A percentile compares a stretch with the other conserved stretches of the same genome.
Conservation (phyloP, 92 coral and sea anemone genomes). For the Porites lobata region DNA sequence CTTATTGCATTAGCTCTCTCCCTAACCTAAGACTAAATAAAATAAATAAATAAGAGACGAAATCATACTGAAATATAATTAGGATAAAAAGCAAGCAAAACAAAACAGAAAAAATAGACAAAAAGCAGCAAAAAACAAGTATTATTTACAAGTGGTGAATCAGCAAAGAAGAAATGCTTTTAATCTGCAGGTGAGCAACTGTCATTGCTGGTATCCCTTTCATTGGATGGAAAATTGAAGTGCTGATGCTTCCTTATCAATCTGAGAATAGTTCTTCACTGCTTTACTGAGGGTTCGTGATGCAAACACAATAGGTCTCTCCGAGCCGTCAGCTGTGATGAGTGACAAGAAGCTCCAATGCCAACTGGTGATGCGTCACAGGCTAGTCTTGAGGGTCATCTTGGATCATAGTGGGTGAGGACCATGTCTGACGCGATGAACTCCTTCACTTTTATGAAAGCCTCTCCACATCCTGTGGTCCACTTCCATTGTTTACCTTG, state of each 20-base stretch:
- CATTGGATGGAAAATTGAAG: constrained; percentile 47
- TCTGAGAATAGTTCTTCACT: constrained; percentile 64
- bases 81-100: no score
- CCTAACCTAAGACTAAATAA: no score
- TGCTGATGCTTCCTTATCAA: constrained; percentile 66
- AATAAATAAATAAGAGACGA: no score
- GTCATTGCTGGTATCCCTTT: constrained; percentile 70
- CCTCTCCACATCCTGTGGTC: no score
- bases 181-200: constrained; percentile 41
- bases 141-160: no score
- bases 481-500: constrained; percentile 26
- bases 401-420: constrained; percentile 71
- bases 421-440: constrained; percentile 56
- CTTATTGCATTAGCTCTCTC: no score
- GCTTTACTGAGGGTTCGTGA: constrained; percentile 46
- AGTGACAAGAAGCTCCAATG: constrained; percentile 65
- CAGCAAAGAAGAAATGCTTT: no score
- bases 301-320: constrained; percentile 51
- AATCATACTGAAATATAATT: no score
- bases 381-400: constrained; percentile 54
- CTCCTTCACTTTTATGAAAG: background rate
- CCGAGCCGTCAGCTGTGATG: constrained; percentile 57
- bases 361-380: constrained; percentile 76
- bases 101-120: no score
- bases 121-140: no score